These are phyloP conservation scores for Sinella curviseta DNA, from an alignment of 1,140 invertebrate species.

Conservation along the genomic window DNA sequence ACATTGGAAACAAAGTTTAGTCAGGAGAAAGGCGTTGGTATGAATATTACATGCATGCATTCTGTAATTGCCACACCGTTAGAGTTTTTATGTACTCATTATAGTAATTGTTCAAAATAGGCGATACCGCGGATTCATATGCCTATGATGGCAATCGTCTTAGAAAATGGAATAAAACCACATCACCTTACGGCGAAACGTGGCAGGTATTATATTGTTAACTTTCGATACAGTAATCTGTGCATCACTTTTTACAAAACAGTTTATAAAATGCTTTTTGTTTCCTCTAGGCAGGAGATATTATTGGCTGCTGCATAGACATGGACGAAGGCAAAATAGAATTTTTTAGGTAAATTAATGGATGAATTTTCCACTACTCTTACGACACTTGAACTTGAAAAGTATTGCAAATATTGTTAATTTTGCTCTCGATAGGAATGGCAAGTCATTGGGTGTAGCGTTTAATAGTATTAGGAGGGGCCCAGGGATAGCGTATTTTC, in stretches of 20 bases:
- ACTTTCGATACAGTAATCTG: too few relatives aligned
- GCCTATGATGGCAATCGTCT: conserved; percentile 79
- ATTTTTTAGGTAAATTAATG: conserved; percentile 57
- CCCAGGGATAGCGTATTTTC: conserved; percentile 73
- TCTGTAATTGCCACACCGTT: too few relatives aligned
- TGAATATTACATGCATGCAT: conserved; percentile 38
- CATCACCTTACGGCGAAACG: conserved; percentile 73
- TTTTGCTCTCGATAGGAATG: conserved; percentile 67
- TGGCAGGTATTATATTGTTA: conserved; percentile 71
- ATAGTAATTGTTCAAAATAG: conserved; percentile 48
- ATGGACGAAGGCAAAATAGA: conserved; percentile 65
- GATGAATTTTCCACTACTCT: neutral
- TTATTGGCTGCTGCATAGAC: conserved; percentile 77
- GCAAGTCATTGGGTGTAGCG: conserved; percentile 69
- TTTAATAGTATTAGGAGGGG: conserved; percentile 71
- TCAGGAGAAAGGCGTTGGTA: conserved; percentile 77
- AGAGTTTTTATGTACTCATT: neutral
- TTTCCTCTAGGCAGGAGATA: conserved; percentile 75
- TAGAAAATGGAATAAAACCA: conserved; percentile 77
- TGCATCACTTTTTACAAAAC: conserved; percentile 64
- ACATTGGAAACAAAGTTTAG: conserved; percentile 72
- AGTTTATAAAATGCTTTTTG: conserved; percentile 48
- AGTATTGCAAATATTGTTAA: conserved; percentile 42
- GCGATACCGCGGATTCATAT: conserved; percentile 75
- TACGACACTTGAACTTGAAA: neutral